Conservation (phyloP, 2,797 vertebrate genomes). For the Ispidina lecontei region DNA sequence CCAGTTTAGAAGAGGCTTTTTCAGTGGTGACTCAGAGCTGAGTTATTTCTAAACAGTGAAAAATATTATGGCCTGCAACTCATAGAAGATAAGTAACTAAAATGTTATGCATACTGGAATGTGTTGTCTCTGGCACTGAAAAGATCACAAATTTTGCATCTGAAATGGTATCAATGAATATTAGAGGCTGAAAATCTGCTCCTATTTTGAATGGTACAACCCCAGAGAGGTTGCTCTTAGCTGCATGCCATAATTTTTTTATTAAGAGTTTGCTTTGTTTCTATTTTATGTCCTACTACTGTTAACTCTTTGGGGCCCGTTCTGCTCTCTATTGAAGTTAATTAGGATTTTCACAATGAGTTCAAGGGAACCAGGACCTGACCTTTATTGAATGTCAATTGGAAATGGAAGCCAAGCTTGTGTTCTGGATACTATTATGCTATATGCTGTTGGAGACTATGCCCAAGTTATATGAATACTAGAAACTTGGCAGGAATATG, state of each 20-base stretch:
- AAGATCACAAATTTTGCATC: conserved; percentile 32
- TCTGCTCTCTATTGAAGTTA: not conserved
- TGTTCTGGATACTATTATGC: conserved; percentile 4
- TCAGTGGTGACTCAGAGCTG: conserved; percentile 6
- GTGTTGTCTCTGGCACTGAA: conserved; percentile 50
- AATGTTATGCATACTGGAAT: conserved; percentile 17
- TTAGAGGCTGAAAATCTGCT: conserved; percentile 27
- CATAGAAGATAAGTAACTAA: conserved; percentile 24
- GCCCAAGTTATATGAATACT: not conserved
- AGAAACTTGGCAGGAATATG: not conserved
- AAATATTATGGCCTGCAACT: conserved; percentile 14
- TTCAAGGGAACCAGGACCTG: not conserved
- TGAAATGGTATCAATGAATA: conserved; percentile 1
- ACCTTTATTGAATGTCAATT: not conserved
- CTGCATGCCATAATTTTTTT: conserved; percentile 7
- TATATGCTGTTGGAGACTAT: not conserved
- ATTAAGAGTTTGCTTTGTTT: conserved; percentile 32
- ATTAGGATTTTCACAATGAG: conserved; percentile 3
- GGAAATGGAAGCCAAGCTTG: not conserved
- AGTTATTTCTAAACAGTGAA: conserved; percentile 54
- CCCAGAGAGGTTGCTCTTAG: not conserved
- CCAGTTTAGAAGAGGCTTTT: conserved; percentile 3
- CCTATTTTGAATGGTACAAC: not conserved
- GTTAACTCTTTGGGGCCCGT: conserved; percentile 13
- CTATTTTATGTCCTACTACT: not conserved